Conservation (phyloP, 37 sponge, comb jelly and placozoan genomes). For the Halichondria panicea region DNA sequence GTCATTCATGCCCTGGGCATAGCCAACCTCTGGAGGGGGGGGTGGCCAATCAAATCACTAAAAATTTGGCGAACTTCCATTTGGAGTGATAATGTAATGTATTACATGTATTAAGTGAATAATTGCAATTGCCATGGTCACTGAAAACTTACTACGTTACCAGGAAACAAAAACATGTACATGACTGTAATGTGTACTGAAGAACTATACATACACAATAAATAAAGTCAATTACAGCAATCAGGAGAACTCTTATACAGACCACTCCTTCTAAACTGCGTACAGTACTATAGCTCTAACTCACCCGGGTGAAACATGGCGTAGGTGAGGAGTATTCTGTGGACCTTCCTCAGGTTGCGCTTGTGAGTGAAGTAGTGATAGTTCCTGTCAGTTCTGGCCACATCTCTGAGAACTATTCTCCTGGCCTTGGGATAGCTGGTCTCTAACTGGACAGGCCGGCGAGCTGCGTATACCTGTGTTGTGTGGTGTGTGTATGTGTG, state of each 20-base stretch:
- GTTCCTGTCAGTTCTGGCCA: slow-evolving; percentile 78
- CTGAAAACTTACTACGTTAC: no score
- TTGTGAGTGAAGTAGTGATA: slow-evolving; percentile 69
- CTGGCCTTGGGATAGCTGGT: slow-evolving; percentile 56
- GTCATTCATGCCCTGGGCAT: slow-evolving; percentile 94
- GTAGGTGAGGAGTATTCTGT: slow-evolving; percentile 64
- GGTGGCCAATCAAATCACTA: no score
- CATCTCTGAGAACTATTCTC: slow-evolving; percentile 82
- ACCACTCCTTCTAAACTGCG: no score
- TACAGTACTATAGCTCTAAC: neutral
- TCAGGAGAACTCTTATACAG: no score
- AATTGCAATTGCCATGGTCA: no score
- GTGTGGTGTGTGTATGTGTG: neutral
- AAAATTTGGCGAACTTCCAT: no score
- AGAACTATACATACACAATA: no score
- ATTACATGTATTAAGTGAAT: no score
- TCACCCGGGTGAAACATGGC: slow-evolving; percentile 81
- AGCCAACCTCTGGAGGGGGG: slow-evolving; percentile 64
- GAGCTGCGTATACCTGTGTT: slow-evolving; percentile 68
- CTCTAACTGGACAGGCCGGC: slow-evolving; percentile 65
- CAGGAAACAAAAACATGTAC: no score
- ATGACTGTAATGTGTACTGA: no score
- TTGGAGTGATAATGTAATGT: no score
- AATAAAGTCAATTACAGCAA: no score
- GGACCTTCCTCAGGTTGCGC: slow-evolving; percentile 71